Evolutionary conservation across 2,888 invertebrate species (phyloP), one percentile per base, ranked within the genome.

Genomic region (Drosophila bunnanda): DNA sequence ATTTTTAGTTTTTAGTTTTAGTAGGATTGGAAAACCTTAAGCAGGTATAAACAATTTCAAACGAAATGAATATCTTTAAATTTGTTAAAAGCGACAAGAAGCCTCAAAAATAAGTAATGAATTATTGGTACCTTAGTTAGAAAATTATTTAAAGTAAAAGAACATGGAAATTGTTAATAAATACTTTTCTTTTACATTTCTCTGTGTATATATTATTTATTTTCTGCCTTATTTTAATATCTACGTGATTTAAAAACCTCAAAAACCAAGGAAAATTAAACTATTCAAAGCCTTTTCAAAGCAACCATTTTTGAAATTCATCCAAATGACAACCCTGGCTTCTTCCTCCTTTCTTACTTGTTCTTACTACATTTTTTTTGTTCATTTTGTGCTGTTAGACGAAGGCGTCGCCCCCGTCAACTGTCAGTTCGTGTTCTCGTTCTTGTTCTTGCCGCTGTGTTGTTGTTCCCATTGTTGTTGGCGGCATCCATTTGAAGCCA

Each of bases 381-480:
- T 28, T 36, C 15, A 46, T 30, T 70, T 38, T 22, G 7, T 39
- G 66, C 75, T 34, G 56, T 74, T 72, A 82, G 80, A 75, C 73
- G 77, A 79, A 88, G 82, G 88, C 86, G 88, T 88, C 88, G 70
- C 79, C 77, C 43, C 76, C 72, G 72, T 80, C 85, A 79, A 44
- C 71, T 72, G 48, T 79, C 77, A 68, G 65, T 65, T 77, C 65
- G 68, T 66, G 62, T 66, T 73, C 50, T 73, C 48, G 66, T 65
- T 58, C 15, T 48, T 48, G 48, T 65, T 70, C 17, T 17, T 41
- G 55, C 17, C 44, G 58, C n/a, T 52, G n/a, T 25, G 44, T 13
- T 41, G 39, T 15, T 43, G 48, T 10, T 25, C 25, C 25, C 25
- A 56, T 54, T 76, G 58, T 62, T 66, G 85, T 72, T 82, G 88